Conservation (phyloP, 2,797 vertebrate genomes). For the Cryptoprocta ferox region DNA sequence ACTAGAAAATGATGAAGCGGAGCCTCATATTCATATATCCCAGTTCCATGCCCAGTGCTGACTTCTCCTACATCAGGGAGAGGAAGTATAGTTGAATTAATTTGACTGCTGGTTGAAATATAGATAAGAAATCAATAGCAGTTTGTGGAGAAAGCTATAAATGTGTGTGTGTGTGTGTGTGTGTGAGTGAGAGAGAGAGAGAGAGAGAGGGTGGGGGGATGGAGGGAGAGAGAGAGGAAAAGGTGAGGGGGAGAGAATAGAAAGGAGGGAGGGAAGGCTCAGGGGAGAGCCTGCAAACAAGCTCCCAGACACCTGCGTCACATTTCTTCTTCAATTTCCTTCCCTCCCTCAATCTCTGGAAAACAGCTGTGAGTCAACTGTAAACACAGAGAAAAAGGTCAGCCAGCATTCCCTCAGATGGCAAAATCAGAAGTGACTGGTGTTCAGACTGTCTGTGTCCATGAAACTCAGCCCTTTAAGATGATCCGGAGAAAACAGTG, state of each 20-base stretch:
- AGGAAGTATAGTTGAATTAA: neutral
- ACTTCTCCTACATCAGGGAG: neutral
- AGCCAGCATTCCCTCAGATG: neutral
- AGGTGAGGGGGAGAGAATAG: neutral
- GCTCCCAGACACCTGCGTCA: neutral
- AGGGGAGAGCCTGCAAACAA: neutral
- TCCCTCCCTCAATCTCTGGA: neutral
- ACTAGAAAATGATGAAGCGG: neutral
- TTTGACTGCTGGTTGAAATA: neutral
- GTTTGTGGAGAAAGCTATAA: neutral
- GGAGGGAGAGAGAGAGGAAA: too few relatives aligned
- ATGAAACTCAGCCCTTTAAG: neutral
- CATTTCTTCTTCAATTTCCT: neutral
- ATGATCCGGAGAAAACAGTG: neutral
- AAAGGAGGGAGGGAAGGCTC: neutral
- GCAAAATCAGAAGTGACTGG: neutral
- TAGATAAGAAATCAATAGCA: neutral
- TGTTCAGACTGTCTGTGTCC: neutral
- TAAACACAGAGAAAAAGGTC: slow-evolving; percentile 58
- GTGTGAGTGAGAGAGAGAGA: neutral
- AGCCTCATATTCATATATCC: neutral
- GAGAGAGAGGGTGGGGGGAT: too few relatives aligned
- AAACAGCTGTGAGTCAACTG: slow-evolving; percentile 67
- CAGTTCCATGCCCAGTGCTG: neutral
- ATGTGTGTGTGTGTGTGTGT: neutral